Evolutionary conservation across 2,113 vertebrate genomes (phyloP).

Genomic region (Fregetta grallaria): DNA sequence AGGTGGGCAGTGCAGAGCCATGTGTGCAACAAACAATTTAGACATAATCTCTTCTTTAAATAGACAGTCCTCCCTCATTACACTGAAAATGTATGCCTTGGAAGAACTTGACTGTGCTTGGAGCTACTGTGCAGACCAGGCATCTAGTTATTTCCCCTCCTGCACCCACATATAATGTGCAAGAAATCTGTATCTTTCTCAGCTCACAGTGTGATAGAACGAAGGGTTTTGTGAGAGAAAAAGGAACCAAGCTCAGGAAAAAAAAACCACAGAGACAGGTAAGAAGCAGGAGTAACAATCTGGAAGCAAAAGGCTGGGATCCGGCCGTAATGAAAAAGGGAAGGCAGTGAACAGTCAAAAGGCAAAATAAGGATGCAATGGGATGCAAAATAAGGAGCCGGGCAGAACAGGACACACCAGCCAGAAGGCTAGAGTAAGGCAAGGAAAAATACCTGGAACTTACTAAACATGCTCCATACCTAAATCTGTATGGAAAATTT

Average conservation of each 20-base stretch:
- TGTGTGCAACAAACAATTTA: neutral
- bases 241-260: neutral
- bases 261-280: neutral
- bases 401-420: neutral
- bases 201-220: neutral
- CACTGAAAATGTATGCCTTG: neutral
- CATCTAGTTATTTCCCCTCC: neutral
- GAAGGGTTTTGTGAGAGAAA: neutral
- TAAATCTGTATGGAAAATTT: neutral
- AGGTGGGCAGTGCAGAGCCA: neutral
- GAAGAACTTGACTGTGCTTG: neutral
- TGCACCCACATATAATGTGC: neutral
- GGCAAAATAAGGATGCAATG: neutral
- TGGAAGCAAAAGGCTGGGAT: neutral
- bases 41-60: neutral
- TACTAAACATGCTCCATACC: neutral
- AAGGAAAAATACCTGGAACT: neutral
- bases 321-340: neutral
- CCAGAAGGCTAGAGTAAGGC: neutral
- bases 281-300: neutral
- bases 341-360: neutral
- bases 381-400: neutral
- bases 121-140: neutral
- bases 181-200: neutral
- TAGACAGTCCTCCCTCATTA: neutral